A percentile compares a stretch with the other conserved stretches of the same genome.
These are phyloP conservation scores for Conomelus anceps DNA, from an alignment of 2,888 invertebrate species.

Conservation along the genomic window DNA sequence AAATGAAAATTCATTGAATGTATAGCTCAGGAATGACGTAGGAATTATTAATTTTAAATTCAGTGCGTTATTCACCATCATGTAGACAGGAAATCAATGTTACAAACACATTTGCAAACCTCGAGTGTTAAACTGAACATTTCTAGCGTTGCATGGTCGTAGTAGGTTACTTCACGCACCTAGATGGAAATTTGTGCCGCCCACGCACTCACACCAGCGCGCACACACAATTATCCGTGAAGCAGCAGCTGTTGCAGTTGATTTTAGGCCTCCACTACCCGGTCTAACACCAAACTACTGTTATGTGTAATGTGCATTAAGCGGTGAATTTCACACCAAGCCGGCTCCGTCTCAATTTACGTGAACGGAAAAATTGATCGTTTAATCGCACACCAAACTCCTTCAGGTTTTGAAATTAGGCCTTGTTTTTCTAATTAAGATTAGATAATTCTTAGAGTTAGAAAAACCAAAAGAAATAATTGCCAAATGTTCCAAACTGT, in stretches of 20 bases:
- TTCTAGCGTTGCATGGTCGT: neutral
- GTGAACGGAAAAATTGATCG: neutral
- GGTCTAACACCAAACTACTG: neutral
- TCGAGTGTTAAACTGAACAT: neutral
- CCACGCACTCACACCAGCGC: neutral
- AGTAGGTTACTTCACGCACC: neutral
- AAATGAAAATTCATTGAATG: neutral
- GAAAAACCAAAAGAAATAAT: too few species aligned
- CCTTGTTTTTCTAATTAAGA: too few species aligned
- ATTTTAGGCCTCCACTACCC: neutral
- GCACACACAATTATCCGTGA: neutral
- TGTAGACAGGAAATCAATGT: neutral
- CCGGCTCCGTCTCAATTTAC: neutral
- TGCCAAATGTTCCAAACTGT: too few species aligned
- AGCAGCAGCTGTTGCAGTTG: neutral
- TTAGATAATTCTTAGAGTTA: too few species aligned
- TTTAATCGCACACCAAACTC: neutral
- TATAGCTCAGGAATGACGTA: neutral
- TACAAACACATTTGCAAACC: neutral
- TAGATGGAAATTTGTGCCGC: neutral
- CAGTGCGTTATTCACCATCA: neutral
- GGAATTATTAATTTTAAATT: neutral
- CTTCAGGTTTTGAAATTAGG: neutral
- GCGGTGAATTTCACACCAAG: neutral
- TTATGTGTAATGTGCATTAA: neutral